phyloP scores from a whole-genome alignment of 2,113 vertebrate genomes.

The Ranitomeya imitator region DNA sequence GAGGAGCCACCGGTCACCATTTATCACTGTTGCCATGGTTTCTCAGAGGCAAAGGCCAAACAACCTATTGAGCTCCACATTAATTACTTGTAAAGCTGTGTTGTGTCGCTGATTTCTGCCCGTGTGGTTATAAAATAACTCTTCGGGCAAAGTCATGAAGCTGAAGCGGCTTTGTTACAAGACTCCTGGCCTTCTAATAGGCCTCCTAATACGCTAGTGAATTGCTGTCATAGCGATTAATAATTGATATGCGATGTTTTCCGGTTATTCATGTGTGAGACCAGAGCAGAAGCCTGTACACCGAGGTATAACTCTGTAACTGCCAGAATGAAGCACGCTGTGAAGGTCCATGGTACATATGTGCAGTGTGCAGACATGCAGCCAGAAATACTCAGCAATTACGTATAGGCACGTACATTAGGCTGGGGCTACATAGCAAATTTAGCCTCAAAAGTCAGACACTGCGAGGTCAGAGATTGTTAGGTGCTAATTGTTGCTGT shows the following conservation, averaged over 20 bases:
- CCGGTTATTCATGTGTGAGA: neutral
- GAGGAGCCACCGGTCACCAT: constrained; percentile 25
- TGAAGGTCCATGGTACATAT: neutral
- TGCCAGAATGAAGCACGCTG: constrained; percentile 29
- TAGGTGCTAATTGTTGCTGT: too few relatives aligned
- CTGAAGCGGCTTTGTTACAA: constrained; percentile 9
- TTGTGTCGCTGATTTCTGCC: constrained; percentile 39
- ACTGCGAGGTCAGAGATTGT: too few relatives aligned
- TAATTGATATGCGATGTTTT: constrained; percentile 10
- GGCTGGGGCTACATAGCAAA: too few relatives aligned
- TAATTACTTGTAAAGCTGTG: constrained; percentile 33
- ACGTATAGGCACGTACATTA: too few relatives aligned
- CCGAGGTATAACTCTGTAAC: neutral
- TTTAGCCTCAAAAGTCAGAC: too few relatives aligned
- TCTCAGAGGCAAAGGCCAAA: constrained; percentile 24
- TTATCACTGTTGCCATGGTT: constrained; percentile 48
- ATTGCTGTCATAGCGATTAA: neutral
- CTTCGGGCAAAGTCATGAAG: constrained; percentile 33
- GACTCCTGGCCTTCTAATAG: constrained; percentile 12
- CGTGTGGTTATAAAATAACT: constrained; percentile 35
- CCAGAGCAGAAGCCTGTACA: neutral
- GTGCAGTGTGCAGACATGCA: constrained; percentile 10
- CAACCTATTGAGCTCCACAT: constrained; percentile 22
- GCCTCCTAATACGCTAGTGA: neutral
- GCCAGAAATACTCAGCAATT: neutral